These are phyloP conservation scores for Calliopum simillimum DNA, from an alignment of 2,888 invertebrate genomes.

Conservation along the genomic window DNA sequence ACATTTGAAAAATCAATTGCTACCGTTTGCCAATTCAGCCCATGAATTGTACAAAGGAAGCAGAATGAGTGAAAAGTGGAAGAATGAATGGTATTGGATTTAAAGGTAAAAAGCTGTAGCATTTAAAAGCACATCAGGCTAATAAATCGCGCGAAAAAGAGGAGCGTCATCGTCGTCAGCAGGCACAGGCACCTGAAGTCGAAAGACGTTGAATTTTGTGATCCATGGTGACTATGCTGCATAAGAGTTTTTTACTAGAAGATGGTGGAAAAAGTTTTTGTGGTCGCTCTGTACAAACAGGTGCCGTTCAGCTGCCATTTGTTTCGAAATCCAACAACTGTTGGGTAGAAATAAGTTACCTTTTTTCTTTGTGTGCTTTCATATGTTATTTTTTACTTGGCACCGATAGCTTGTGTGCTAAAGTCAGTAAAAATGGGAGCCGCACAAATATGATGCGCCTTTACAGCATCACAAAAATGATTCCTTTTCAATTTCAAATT, in stretches of 20 bases:
- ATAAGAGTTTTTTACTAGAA: too few relatives aligned
- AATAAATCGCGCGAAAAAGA: conserved; percentile 24
- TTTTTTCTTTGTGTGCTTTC: too few relatives aligned
- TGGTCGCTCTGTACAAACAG: not conserved
- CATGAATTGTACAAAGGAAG: too few relatives aligned
- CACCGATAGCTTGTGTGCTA: not conserved
- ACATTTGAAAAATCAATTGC: conserved; percentile 17
- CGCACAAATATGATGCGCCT: conserved; percentile 4
- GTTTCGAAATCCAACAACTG: not conserved
- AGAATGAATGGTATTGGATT: not conserved
- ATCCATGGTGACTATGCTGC: not conserved
- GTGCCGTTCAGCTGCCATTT: not conserved
- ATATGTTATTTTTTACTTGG: too few relatives aligned
- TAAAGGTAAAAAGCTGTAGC: not conserved
- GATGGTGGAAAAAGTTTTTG: not conserved
- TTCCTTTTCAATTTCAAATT: too few relatives aligned
- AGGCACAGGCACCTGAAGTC: conserved; percentile 9
- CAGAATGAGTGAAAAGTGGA: too few relatives aligned
- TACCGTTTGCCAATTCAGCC: conserved; percentile 19
- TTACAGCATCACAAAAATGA: too few relatives aligned
- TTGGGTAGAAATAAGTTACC: too few relatives aligned
- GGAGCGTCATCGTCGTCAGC: not conserved
- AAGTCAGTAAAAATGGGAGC: conserved; percentile 10
- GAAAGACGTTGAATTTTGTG: not conserved
- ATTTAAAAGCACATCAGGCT: conserved; percentile 28